Evolutionary conservation across 2,797 vertebrate genomes (phyloP).

Genomic region (Morus bassanus): DNA sequence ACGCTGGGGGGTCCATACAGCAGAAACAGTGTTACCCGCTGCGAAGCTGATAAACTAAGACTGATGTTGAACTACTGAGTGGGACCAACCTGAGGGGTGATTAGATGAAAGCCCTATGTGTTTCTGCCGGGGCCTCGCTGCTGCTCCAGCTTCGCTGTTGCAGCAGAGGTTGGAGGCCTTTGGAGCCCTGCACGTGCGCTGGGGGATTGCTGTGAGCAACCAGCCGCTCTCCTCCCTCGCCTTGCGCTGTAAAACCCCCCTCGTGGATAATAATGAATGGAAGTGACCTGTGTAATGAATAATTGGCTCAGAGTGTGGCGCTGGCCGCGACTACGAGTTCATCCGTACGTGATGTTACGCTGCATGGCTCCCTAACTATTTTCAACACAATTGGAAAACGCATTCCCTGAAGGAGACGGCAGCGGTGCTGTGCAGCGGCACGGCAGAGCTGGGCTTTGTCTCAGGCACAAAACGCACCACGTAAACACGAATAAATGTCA

Average conservation of each 20-base stretch:
- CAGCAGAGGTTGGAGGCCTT: not conserved
- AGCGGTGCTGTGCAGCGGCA: accelerated
- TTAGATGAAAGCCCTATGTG: accelerated
- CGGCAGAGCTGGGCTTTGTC: not conserved
- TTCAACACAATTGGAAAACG: not conserved
- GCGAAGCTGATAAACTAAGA: not conserved
- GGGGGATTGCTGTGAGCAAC: accelerated
- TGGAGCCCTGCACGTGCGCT: accelerated
- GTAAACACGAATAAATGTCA: not conserved
- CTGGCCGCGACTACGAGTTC: accelerated
- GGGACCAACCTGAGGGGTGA: accelerated
- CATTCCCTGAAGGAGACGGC: accelerated
- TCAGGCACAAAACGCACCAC: accelerated
- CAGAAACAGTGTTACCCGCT: not conserved
- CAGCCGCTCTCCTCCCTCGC: accelerated
- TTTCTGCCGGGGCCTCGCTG: accelerated
- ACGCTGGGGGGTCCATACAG: not conserved
- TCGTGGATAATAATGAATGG: not conserved
- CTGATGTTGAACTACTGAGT: not conserved
- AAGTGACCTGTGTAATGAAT: not conserved
- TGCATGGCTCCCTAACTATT: accelerated
- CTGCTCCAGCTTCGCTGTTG: not conserved
- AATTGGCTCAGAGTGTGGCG: accelerated
- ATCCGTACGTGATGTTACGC: not conserved
- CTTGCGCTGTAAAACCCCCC: accelerated